Evolutionary conservation across 2,797 vertebrate species (phyloP).

Genomic region (Apodemus agrarius): DNA sequence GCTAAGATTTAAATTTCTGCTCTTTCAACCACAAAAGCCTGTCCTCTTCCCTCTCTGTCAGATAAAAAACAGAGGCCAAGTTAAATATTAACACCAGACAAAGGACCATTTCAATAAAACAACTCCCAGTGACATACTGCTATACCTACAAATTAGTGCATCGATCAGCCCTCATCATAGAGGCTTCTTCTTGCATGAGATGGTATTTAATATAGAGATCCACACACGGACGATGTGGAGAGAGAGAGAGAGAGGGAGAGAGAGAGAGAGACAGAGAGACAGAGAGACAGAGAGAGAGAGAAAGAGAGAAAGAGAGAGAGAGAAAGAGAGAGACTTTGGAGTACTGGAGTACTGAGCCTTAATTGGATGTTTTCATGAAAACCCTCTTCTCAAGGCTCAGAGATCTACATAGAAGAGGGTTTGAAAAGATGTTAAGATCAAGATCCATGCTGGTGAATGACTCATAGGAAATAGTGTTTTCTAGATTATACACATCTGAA

Average conservation of each 20-base stretch:
- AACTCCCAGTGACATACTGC: not conserved
- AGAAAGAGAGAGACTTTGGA: not conserved
- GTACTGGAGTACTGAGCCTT: not conserved
- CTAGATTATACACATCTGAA: not conserved
- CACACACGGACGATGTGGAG: not conserved
- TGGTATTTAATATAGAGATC: not conserved
- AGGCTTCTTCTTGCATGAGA: not conserved
- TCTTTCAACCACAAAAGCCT: not conserved
- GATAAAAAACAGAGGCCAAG: not conserved
- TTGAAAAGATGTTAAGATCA: too few species aligned
- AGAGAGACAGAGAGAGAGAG: not conserved
- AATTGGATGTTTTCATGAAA: not conserved
- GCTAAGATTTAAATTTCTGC: not conserved
- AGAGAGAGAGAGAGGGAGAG: not conserved
- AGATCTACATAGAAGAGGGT: not conserved
- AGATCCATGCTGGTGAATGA: not conserved
- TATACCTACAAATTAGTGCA: not conserved
- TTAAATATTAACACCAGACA: not conserved
- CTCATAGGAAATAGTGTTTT: not conserved
- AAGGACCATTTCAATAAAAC: not conserved
- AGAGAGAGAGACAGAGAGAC: not conserved
- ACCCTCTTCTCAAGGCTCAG: not conserved
- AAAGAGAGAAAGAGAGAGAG: not conserved
- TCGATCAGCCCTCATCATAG: not conserved
- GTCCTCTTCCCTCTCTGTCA: not conserved